Conservation (phyloP, 1,140 invertebrate species). For the Brachionus asplanchnoidis region DNA sequence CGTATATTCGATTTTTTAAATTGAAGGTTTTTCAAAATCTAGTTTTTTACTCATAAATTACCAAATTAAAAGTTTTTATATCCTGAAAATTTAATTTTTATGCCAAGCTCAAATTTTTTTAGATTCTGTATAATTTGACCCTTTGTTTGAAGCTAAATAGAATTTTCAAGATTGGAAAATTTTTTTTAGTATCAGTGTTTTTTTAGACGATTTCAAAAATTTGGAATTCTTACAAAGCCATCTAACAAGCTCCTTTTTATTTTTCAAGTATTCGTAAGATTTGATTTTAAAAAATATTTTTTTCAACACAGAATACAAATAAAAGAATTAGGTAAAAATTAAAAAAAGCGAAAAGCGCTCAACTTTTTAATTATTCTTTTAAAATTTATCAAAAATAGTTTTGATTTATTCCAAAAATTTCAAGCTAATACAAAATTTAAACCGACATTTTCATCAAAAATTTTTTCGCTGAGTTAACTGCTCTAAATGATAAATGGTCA, state of each 20-base stretch:
- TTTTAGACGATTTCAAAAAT: not conserved
- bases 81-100: not conserved
- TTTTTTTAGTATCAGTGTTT: not conserved
- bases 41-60: not conserved
- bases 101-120: not conserved
- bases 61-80: not conserved
- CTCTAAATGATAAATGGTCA: not conserved
- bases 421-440: not conserved
- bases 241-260: not conserved
- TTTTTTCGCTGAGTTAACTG: not conserved
- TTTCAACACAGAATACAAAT: not conserved
- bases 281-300: not conserved
- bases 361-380: not conserved
- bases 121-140: not conserved
- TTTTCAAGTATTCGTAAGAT: not conserved
- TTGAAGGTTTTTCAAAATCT: not conserved
- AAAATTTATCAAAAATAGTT: not conserved
- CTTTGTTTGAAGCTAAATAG: not conserved
- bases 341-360: not conserved
- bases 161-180: not conserved
- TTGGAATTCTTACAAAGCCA: not conserved
- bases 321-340: not conserved
- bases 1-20: not conserved
- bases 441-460: too few relatives aligned
- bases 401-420: not conserved